phyloP scores from a whole-genome alignment of 2,888 invertebrate genomes.

The Graphium colonna region DNA sequence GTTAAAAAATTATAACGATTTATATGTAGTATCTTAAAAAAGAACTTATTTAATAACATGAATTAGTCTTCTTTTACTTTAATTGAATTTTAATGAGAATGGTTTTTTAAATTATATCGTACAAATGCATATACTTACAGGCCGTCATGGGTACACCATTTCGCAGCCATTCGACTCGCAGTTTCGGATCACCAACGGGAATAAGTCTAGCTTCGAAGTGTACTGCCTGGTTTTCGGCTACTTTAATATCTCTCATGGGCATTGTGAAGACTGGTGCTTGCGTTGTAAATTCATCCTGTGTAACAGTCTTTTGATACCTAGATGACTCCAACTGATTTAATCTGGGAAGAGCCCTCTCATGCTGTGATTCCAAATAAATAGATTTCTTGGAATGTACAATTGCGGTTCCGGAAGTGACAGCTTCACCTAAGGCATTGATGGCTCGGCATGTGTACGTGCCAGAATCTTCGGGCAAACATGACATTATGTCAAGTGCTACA shows the following conservation, averaged over 20 bases:
- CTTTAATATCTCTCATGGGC: constrained; percentile 91
- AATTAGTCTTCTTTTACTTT: too few species aligned
- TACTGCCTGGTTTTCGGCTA: constrained; percentile 94
- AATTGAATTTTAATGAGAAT: background rate
- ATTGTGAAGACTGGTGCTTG: constrained; percentile 96
- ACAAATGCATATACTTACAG: constrained; percentile 77
- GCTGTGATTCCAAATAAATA: constrained; percentile 92
- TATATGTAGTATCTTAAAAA: background rate
- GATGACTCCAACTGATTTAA: constrained; percentile 90
- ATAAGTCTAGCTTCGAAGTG: constrained; percentile 96
- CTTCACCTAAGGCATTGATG: constrained; percentile 94
- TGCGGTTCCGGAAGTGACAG: constrained; percentile 94
- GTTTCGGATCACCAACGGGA: constrained; percentile 94
- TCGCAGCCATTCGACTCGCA: constrained; percentile 96
- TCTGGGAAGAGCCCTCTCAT: constrained; percentile 90
- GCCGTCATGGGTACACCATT: constrained; percentile 95
- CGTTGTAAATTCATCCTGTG: constrained; percentile 88
- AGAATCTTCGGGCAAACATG: constrained; percentile 96
- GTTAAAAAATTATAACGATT: too few species aligned
- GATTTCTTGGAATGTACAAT: constrained; percentile 91
- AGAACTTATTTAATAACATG: background rate
- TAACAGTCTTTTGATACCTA: constrained; percentile 85
- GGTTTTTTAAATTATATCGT: background rate
- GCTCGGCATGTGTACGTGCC: constrained; percentile 97
- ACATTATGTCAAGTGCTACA: constrained; percentile 97